These are phyloP conservation scores for Nannoperca australis DNA, from an alignment of 2,797 vertebrate genomes.

Conservation along the genomic window DNA sequence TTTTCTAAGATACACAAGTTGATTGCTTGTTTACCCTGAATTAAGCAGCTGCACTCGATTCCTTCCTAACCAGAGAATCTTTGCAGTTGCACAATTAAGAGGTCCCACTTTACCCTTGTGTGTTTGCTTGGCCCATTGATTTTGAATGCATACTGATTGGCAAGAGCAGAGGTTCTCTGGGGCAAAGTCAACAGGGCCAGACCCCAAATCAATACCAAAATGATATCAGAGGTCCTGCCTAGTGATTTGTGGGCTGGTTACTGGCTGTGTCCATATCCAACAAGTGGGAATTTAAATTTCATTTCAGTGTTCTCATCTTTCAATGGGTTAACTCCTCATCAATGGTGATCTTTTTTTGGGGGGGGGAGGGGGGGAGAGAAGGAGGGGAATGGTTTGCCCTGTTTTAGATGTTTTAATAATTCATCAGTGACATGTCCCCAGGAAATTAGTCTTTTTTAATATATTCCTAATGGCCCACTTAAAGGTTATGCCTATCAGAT, in stretches of 20 bases:
- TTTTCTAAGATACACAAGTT: slow-evolving; percentile 25
- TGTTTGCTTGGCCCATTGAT: slow-evolving; percentile 52
- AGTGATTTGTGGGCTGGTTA: slow-evolving; percentile 46
- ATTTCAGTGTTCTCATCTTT: slow-evolving; percentile 34
- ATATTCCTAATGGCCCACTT: slow-evolving; percentile 86
- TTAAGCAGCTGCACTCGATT: slow-evolving; percentile 35
- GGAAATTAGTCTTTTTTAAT: slow-evolving; percentile 87
- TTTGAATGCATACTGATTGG: slow-evolving; percentile 47
- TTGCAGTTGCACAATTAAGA: slow-evolving; percentile 30
- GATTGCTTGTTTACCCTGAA: slow-evolving; percentile 31
- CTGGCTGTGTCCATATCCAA: slow-evolving; percentile 5
- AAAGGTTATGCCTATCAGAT: slow-evolving; percentile 86
- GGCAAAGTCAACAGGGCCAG: slow-evolving; percentile 45
- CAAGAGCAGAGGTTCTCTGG: slow-evolving; percentile 30
- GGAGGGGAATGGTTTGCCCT: slow-evolving; percentile 47
- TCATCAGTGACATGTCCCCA: slow-evolving; percentile 80
- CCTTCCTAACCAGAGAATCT: slow-evolving; percentile 6
- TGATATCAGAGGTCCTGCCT: slow-evolving; percentile 38
- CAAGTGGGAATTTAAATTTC: slow-evolving; percentile 46
- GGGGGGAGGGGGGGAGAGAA: slow-evolving; percentile 10
- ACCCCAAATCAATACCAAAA: slow-evolving; percentile 62
- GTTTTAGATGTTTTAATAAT: slow-evolving; percentile 83
- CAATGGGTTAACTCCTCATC: slow-evolving; percentile 61
- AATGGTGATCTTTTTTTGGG: slow-evolving; percentile 61
- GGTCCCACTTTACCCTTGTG: slow-evolving; percentile 26